These are phyloP conservation scores for Paratrypauchen microcephalus DNA, from an alignment of 2,797 vertebrate species.

Conservation along the genomic window DNA sequence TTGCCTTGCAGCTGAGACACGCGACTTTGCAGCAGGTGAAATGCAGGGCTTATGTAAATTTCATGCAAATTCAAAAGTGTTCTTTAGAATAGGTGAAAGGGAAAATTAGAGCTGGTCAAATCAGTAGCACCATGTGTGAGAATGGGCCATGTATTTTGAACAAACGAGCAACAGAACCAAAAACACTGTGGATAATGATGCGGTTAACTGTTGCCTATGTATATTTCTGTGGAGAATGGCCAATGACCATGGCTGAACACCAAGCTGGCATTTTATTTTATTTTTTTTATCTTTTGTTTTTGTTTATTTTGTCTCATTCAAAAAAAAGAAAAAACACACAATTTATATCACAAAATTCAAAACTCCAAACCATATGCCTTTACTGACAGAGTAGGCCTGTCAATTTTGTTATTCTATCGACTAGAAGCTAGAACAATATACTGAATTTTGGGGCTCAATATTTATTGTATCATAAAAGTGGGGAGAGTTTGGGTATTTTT, in stretches of 20 bases:
- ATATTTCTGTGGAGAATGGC: neutral
- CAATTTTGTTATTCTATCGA: too few species aligned
- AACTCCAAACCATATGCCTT: too few species aligned
- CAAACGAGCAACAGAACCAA: too few species aligned
- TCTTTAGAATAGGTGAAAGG: neutral
- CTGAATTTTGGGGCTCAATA: too few species aligned
- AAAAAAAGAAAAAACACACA: too few species aligned
- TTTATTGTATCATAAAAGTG: too few species aligned
- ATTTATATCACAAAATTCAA: too few species aligned
- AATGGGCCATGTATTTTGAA: neutral
- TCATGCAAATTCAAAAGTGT: constrained; percentile 4
- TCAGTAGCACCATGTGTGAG: neutral
- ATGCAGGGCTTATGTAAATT: constrained; percentile 8
- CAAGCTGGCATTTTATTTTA: neutral
- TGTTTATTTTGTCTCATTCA: too few species aligned
- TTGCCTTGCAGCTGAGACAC: constrained; percentile 1
- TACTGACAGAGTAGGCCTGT: too few species aligned
- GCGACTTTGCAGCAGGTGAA: neutral
- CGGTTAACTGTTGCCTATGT: neutral
- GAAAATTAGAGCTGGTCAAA: neutral
- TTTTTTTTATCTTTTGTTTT: too few species aligned
- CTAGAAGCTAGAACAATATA: too few species aligned
- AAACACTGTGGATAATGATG: neutral
- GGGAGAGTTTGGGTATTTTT: too few species aligned
- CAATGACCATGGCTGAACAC: neutral